Conservation (phyloP, 2,888 invertebrate species). For the Mechanitis mazaeus region DNA sequence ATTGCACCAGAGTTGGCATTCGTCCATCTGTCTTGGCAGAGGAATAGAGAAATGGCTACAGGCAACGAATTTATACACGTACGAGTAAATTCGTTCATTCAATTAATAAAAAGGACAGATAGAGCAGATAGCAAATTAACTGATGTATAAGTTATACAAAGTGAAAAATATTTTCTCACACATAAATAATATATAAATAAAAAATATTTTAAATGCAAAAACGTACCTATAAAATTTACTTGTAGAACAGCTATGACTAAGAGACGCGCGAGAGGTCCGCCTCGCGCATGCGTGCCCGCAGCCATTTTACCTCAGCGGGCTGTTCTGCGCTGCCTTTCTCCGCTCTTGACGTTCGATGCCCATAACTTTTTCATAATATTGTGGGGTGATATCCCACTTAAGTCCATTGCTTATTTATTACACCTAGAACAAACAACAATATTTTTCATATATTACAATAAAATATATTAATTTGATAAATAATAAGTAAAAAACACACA, state of each 20-base stretch:
- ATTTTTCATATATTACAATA: not conserved
- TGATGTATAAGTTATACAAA: conserved; percentile 6
- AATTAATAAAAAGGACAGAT: conserved; percentile 22
- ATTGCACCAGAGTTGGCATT: conserved; percentile 28
- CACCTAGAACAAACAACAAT: conserved; percentile 15
- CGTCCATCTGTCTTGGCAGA: conserved; percentile 32
- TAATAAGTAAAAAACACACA: no score
- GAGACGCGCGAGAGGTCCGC: conserved; percentile 64
- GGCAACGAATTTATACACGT: conserved; percentile 31
- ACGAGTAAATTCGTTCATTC: conserved; percentile 23
- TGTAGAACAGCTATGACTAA: conserved; percentile 62
- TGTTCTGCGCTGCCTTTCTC: conserved; percentile 56
- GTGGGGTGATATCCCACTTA: conserved; percentile 8
- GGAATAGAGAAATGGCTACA: conserved; percentile 32
- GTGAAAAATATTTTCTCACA: not conserved
- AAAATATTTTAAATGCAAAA: conserved; percentile 12
- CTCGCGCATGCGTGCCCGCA: conserved; percentile 50
- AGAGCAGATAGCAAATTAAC: not conserved
- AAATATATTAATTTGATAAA: not conserved
- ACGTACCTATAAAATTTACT: conserved; percentile 70
- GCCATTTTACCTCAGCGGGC: conserved; percentile 64
- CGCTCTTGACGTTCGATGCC: conserved; percentile 36
- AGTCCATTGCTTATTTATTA: conserved; percentile 17
- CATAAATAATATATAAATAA: not conserved
- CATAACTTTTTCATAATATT: conserved; percentile 23